Evolutionary conservation across 2,888 invertebrate genomes (phyloP), one percentile per base, ranked within the genome.

Genomic region (Orgyia antiqua): DNA sequence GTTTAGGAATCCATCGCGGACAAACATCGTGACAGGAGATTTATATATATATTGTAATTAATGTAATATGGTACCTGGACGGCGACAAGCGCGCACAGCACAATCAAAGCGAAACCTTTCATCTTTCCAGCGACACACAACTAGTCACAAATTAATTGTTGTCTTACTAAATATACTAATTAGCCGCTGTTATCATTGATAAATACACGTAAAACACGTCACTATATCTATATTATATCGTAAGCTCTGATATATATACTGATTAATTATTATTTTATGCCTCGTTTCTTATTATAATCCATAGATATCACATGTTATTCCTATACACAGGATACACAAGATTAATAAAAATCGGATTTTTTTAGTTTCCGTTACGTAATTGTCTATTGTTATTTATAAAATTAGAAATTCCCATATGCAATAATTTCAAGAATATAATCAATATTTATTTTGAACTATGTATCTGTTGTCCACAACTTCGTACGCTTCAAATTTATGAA

Each of bases 21-120:
- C n/a, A n/a, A n/a, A n/a, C n/a, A n/a, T n/a, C n/a, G n/a, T n/a
- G n/a, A n/a, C n/a, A n/a, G n/a, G n/a, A n/a, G n/a, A n/a, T n/a
- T n/a, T n/a, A n/a, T n/a, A n/a, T n/a, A n/a, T n/a, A n/a, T 15
- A 15, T 4, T 15, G 6, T 10, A 23, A 10, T 19, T 19, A 19
- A 23, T 13, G 2, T 3, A 24, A 28, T 29, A n/a, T 9, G 15
- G 23, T 53, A 83, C 82, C 74, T 80, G 78, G 1, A 65, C 73
- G 20, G 68, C 69, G 24, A 60, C 78, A 8, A 74, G 55, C n/a
- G 63, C 61, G 49, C 69, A 75, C 59, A 82, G 51, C 15, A 82
- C 38, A 45, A 74, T 45, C 36, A 83, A 39, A 38, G 62, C 70
- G 20, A 79, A 62, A 35, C 58, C 66, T 68, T 82, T 84, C 83